Base-by-base conservation (phyloP, 2,797 vertebrate genomes). In the Parotocinclus haroldoi region DNA sequence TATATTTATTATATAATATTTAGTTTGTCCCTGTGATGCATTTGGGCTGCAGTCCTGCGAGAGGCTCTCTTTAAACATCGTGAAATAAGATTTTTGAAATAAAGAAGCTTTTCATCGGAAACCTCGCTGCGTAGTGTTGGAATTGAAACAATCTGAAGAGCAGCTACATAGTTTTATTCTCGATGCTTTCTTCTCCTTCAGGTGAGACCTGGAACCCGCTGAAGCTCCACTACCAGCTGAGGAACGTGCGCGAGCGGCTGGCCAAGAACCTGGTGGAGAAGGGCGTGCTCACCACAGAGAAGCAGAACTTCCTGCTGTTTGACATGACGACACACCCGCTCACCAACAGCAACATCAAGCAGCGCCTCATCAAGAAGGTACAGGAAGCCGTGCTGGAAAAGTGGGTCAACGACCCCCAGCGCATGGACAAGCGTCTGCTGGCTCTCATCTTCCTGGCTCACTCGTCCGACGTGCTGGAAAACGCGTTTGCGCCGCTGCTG, bases 191-290 rank as follows among this genome's bases (percentile, higher is more conserved):
- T 40, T 71, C 17, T 58, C 59, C 55, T 71, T 53, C 72, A 98
- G 93, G 96, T 75, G 96, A 98, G 84, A 98, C 95, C 0, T 98
- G 95, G 95, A 98, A 98, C 82, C 94, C 96, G 0, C 78, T 98
- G 80, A 98, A 98, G 82, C 88, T 98, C 36, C 96, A 98, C 82
- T 98, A 96, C 82, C 95, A 96, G n/a, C 85, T 98, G 76, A 88
- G 95, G 84, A 97, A 98, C 0, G 95, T 98, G 10, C 91, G 95
- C 8, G 95, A 98, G 80, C 89, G 93, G 0, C 85, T 96, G 86
- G 96, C 96, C 72, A 98, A 98, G 83, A 98, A 98, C 84, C 84
- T 98, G 65, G 95, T 98, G 78, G 94, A 97, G 79, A 98, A 98
- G 75, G 96, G 96, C 0, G 94, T 98, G 64, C 83, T 98, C 77